These are phyloP conservation scores for Pelmatolapia mariae DNA, from an alignment of 2,113 vertebrate genomes.

Conservation along the genomic window DNA sequence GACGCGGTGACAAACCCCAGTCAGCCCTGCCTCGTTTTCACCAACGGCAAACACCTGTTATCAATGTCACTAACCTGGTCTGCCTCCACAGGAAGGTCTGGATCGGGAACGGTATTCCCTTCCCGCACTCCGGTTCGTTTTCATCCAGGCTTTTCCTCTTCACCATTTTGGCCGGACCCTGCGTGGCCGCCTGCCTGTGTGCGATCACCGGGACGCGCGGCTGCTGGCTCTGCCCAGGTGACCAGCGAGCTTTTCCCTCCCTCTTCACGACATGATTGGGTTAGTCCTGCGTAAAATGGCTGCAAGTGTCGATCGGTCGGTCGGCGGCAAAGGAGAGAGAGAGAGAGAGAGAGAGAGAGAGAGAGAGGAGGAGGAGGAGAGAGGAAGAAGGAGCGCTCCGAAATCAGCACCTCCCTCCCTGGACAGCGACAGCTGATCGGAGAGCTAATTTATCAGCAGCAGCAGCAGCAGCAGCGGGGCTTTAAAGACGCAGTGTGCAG, in stretches of 20 bases:
- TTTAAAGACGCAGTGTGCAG: constrained; percentile 51
- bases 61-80: constrained; percentile 83
- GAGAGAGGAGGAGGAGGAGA: background rate
- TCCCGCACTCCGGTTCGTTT: constrained; percentile 86
- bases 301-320: constrained; percentile 70
- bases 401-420: constrained; percentile 80
- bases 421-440: constrained; percentile 72
- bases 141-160: constrained; percentile 97
- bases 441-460: constrained; percentile 11
- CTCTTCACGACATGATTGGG: constrained; percentile 53
- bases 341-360: background rate
- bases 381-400: constrained; percentile 8
- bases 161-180: constrained; percentile 78
- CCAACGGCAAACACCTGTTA: constrained; percentile 58
- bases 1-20: background rate
- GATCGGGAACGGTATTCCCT: constrained; percentile 93
- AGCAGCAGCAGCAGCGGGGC: background rate
- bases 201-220: constrained; percentile 11
- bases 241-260: background rate
- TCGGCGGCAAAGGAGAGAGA: constrained; percentile 4
- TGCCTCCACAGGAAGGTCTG: constrained; percentile 99
- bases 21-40: background rate
- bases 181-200: background rate
- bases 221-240: constrained; percentile 51
- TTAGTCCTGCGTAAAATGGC: constrained; percentile 80